Conservation (phyloP, 2,888 invertebrate genomes). For the Ligdia adustata region DNA sequence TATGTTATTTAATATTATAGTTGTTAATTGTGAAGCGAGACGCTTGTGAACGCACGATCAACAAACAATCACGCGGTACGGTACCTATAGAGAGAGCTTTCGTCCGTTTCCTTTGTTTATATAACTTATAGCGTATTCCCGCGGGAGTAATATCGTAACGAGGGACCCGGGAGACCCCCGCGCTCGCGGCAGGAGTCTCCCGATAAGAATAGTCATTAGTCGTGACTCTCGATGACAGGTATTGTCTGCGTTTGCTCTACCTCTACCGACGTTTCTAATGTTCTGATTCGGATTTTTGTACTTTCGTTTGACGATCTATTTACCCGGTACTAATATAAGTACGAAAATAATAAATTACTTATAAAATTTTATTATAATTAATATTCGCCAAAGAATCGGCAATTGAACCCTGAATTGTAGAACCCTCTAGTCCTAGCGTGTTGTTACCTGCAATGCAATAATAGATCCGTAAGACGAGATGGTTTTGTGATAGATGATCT, state of each 20-base stretch:
- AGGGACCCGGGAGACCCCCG: constrained; percentile 22
- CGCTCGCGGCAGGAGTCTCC: constrained; percentile 1
- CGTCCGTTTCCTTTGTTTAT: constrained; percentile 20
- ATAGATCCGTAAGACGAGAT: constrained; percentile 20
- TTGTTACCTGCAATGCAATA: constrained; percentile 27
- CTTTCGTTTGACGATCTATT: background rate
- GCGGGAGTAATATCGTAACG: constrained; percentile 24
- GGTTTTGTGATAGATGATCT: constrained; percentile 30
- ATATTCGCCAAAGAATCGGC: background rate
- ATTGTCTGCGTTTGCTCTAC: background rate
- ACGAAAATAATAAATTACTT: background rate
- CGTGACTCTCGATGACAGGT: background rate
- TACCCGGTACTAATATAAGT: background rate
- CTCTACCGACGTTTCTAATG: background rate
- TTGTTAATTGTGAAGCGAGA: constrained; percentile 20
- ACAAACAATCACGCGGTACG: constrained; percentile 17
- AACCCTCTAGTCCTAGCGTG: constrained; percentile 1
- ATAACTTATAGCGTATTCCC: constrained; percentile 21
- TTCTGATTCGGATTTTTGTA: too few species aligned
- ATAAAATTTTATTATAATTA: constrained; percentile 1
- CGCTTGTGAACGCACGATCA: constrained; percentile 33
- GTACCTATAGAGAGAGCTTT: constrained; percentile 13
- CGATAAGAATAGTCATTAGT: constrained; percentile 13
- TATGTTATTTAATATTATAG: constrained; percentile 27
- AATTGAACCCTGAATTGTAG: constrained; percentile 1